phyloP scores from a whole-genome alignment of 2,797 vertebrate species.

The Atherinosoma microstoma region DNA sequence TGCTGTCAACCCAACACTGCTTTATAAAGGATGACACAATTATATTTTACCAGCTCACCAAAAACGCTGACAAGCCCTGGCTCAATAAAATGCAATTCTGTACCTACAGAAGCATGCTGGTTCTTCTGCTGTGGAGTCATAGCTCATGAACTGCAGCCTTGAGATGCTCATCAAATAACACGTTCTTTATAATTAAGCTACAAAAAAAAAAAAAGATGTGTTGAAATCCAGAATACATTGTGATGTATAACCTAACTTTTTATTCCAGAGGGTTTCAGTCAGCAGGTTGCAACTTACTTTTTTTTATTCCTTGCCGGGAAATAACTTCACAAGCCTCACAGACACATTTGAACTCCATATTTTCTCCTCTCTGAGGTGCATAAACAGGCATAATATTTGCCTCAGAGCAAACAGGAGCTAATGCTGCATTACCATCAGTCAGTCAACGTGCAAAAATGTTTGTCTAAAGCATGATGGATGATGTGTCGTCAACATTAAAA shows the following conservation, averaged over 20 bases:
- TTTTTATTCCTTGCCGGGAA: slow-evolving; percentile 17
- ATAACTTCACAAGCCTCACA: slow-evolving; percentile 32
- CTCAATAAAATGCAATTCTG: slow-evolving; percentile 85
- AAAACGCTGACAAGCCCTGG: slow-evolving; percentile 85
- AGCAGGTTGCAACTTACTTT: slow-evolving; percentile 16
- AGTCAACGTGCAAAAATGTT: slow-evolving; percentile 66
- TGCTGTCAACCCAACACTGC: slow-evolving; percentile 84
- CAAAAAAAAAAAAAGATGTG: slow-evolving; percentile 36
- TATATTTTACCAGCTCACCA: slow-evolving; percentile 86
- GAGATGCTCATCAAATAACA: slow-evolving; percentile 55
- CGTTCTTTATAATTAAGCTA: slow-evolving; percentile 62
- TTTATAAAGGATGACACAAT: slow-evolving; percentile 89
- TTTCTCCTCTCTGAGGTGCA: slow-evolving; percentile 37
- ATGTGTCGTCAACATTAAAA: slow-evolving; percentile 64
- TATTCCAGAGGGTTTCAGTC: slow-evolving; percentile 31
- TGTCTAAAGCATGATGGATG: slow-evolving; percentile 76
- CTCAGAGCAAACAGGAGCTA: slow-evolving; percentile 68
- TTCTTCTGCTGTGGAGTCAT: slow-evolving; percentile 66
- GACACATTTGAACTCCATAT: slow-evolving; percentile 47
- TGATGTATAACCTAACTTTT: slow-evolving; percentile 39
- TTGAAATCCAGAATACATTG: slow-evolving; percentile 45
- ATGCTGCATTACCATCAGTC: slow-evolving; percentile 76
- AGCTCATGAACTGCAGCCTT: slow-evolving; percentile 72
- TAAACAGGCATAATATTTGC: slow-evolving; percentile 66
- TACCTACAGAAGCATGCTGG: slow-evolving; percentile 61